phyloP scores from a whole-genome alignment of 2,113 vertebrate genomes.

The Glareola pratincola region DNA sequence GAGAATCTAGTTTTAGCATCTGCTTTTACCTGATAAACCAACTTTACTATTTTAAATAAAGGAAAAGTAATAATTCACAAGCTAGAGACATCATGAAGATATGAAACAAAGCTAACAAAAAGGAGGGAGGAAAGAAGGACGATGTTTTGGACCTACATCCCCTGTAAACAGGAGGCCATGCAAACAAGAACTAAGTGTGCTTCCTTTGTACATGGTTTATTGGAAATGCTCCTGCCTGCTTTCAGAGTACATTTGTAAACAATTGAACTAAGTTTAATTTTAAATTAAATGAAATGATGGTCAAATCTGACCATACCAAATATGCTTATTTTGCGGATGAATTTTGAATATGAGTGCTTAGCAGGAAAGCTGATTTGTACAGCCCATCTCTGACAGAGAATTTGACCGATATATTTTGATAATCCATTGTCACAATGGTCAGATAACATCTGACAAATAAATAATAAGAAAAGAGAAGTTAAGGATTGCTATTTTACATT shows the following conservation, averaged over 20 bases:
- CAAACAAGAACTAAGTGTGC: background rate
- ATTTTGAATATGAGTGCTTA: background rate
- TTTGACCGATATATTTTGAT: background rate
- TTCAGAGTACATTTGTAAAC: background rate
- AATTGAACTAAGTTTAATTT: background rate
- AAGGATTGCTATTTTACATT: background rate
- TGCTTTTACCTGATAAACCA: conserved; percentile 73
- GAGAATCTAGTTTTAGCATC: conserved; percentile 74
- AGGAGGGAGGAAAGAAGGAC: background rate
- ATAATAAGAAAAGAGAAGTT: background rate
- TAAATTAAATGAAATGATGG: background rate
- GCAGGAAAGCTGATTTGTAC: background rate
- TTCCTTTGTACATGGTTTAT: background rate
- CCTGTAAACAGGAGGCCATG: background rate
- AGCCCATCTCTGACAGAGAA: background rate
- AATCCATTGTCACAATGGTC: background rate
- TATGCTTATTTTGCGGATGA: background rate
- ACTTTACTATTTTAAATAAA: conserved; percentile 69
- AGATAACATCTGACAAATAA: background rate
- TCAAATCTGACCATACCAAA: background rate
- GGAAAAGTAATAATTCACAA: conserved; percentile 55
- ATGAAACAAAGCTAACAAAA: conserved; percentile 16
- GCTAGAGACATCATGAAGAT: background rate
- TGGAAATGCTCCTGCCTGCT: background rate
- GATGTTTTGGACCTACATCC: background rate